Evolutionary conservation across 2,113 vertebrate species (phyloP).

Genomic region (Channa maculata): DNA sequence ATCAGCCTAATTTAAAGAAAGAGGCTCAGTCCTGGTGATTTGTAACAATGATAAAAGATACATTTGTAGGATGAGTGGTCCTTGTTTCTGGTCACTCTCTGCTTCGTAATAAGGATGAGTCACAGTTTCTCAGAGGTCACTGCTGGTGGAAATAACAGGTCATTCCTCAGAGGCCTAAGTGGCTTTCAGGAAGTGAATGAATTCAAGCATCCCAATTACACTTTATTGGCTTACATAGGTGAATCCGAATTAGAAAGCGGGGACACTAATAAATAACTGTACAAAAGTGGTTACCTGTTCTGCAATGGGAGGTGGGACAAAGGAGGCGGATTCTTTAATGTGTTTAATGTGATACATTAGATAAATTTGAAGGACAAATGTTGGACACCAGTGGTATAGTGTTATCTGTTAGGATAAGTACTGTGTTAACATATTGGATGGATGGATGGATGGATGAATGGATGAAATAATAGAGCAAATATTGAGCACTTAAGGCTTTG

Average conservation of each 20-base stretch:
- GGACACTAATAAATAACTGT: not conserved
- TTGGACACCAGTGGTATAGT: not conserved
- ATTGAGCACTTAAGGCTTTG: conserved; percentile 37
- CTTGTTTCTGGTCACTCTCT: conserved; percentile 20
- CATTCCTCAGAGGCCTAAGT: conserved; percentile 28
- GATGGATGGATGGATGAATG: no score
- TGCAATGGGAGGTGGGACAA: no score
- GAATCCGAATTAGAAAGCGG: not conserved
- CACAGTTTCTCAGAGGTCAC: conserved; percentile 49
- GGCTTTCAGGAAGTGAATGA: conserved; percentile 50
- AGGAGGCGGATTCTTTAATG: no score
- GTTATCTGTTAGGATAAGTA: not conserved
- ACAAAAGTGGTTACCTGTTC: no score
- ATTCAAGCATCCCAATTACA: conserved; percentile 26
- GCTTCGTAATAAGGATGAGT: conserved; percentile 50
- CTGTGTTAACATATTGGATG: no score
- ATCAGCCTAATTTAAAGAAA: conserved; percentile 17
- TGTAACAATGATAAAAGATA: conserved; percentile 27
- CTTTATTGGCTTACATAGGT: conserved; percentile 30
- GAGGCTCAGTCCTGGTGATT: conserved; percentile 2
- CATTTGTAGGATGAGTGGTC: conserved; percentile 24
- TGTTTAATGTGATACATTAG: no score
- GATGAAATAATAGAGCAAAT: conserved; percentile 22
- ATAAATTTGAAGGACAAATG: not conserved
- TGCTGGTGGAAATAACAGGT: conserved; percentile 24